These are phyloP conservation scores for Cyprinodon tularosa DNA, from an alignment of 2,113 vertebrate genomes.

Conservation along the genomic window DNA sequence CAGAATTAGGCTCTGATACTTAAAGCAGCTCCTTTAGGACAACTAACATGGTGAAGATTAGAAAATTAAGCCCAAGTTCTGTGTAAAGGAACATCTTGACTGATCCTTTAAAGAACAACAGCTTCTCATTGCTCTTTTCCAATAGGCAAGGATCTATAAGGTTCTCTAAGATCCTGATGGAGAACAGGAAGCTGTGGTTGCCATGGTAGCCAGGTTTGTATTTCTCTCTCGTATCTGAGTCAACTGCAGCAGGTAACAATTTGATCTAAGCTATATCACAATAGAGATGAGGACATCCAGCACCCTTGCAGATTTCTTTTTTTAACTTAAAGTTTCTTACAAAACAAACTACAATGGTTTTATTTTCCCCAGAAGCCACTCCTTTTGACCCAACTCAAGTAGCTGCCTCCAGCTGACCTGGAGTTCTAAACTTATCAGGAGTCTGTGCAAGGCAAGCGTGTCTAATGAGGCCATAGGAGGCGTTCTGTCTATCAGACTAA, in stretches of 20 bases:
- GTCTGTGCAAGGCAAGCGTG: neutral
- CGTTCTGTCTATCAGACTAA: constrained; percentile 44
- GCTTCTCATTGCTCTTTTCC: too few species aligned
- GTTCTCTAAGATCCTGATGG: constrained; percentile 54
- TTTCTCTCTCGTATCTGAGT: constrained; percentile 26
- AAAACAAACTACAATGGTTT: too few species aligned
- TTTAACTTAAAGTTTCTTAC: neutral
- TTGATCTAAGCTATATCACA: too few species aligned
- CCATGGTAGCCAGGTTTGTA: constrained; percentile 47
- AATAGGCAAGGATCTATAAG: neutral
- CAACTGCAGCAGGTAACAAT: too few species aligned
- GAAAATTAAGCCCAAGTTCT: too few species aligned
- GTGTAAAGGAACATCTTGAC: too few species aligned
- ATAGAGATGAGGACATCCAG: neutral
- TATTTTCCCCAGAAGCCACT: too few species aligned
- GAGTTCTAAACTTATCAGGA: neutral
- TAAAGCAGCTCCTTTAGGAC: too few species aligned
- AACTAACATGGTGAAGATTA: too few species aligned
- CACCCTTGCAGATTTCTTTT: neutral
- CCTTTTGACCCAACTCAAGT: neutral
- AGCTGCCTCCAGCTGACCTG: neutral
- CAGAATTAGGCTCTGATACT: too few species aligned
- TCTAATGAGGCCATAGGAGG: neutral
- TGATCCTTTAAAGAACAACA: too few species aligned
- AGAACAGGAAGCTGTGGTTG: constrained; percentile 50